Evolutionary conservation across 2,113 vertebrate species (phyloP).

Genomic region (Cathartes aura): DNA sequence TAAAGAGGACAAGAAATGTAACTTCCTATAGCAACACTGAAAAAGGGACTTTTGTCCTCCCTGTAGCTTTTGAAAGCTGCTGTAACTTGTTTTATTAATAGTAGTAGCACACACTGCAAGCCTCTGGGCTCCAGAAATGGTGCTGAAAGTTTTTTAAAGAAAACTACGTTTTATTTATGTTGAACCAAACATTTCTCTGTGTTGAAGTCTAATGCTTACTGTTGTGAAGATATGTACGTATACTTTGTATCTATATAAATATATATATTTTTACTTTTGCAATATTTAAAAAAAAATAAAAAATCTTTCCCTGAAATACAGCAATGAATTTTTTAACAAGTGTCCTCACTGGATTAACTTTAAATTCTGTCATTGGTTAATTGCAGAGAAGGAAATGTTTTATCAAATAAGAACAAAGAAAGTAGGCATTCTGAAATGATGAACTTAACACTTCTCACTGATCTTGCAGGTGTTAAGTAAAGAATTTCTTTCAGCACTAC

Average conservation of each 20-base stretch:
- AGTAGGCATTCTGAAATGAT: neutral
- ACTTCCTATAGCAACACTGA: neutral
- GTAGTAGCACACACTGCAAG: neutral
- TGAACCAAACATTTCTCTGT: neutral
- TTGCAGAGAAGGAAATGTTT: neutral
- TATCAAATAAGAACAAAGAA: neutral
- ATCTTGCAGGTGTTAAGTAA: neutral
- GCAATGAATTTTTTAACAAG: neutral
- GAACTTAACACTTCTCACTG: neutral
- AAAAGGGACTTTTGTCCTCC: neutral
- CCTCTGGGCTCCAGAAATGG: neutral
- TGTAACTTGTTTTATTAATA: neutral
- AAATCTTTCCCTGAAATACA: neutral
- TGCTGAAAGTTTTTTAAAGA: neutral
- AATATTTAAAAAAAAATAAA: neutral
- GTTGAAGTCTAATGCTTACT: neutral
- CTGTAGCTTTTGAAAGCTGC: neutral
- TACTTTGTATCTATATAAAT: neutral
- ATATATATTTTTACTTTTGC: neutral
- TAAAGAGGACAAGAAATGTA: neutral
- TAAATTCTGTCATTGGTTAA: neutral
- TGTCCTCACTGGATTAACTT: neutral
- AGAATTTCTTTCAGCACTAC: neutral
- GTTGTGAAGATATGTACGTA: rapidly evolving
- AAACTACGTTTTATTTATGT: neutral